Conservation (phyloP, 2,797 vertebrate species). For the Carcharodon carcharias region DNA sequence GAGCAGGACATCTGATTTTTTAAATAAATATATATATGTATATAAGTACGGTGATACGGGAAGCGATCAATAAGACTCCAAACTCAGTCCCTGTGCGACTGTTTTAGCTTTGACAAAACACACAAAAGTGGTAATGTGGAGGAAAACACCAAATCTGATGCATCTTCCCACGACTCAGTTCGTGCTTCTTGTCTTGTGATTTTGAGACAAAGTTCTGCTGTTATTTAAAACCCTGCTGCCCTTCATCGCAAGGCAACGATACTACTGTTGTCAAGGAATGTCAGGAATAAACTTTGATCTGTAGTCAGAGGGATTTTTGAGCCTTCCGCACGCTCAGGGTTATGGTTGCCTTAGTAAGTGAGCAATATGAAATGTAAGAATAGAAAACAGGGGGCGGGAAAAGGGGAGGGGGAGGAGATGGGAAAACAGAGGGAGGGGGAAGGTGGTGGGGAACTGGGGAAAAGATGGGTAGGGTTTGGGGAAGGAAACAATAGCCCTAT, state of each 20-base stretch:
- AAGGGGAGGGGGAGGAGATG: too few relatives aligned
- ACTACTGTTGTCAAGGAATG: conserved; percentile 27
- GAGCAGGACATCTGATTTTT: conserved; percentile 54
- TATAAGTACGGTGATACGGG: conserved; percentile 48
- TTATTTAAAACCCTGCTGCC: conserved; percentile 35
- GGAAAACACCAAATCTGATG: conserved; percentile 51
- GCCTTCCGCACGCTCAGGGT: conserved; percentile 54
- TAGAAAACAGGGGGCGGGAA: neutral
- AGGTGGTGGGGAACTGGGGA: neutral
- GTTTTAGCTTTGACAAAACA: conserved; percentile 68
- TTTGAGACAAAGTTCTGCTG: conserved; percentile 18
- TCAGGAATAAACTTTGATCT: conserved; percentile 4
- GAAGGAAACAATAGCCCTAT: neutral
- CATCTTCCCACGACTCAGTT: conserved; percentile 18
- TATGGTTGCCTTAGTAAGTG: conserved; percentile 61
- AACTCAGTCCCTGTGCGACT: conserved; percentile 42
- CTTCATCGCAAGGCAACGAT: conserved; percentile 13
- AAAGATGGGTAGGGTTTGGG: neutral
- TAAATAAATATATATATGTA: conserved; percentile 20
- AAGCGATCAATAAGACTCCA: conserved; percentile 43
- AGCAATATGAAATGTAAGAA: conserved; percentile 10
- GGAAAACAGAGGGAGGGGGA: neutral
- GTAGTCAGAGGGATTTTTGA: conserved; percentile 13
- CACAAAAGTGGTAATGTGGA: conserved; percentile 66
- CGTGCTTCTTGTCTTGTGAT: conserved; percentile 12